Base-by-base conservation (phyloP, 1,140 invertebrate genomes). In the Diabrotica virgifera region DNA sequence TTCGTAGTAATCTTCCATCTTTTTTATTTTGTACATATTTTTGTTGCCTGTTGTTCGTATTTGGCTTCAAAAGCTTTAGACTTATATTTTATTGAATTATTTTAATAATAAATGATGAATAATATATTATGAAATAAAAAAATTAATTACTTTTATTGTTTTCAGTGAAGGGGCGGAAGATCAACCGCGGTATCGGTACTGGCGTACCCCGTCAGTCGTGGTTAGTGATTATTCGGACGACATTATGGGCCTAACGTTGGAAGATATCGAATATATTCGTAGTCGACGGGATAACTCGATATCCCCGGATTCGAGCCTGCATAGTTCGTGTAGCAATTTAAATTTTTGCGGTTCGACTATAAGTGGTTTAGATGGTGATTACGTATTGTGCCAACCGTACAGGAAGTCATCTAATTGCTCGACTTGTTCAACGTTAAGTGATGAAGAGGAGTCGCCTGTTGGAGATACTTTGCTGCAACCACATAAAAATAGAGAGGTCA, bases 151-250 rank as follows among this genome's bases (percentile, higher is more conserved):
- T 24, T 24, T 4, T 24, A n/a, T 24, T 24, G 8, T 46, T 46
- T 46, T 80, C 6, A 82, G 76, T n/a, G 82, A 79, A 58, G 77
- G 76, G 35, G 78, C 78, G 5, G 82, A 79, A 38, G 71, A 71
- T 46, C 75, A 76, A 0, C 63, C 72, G 12, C 65, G 72, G 5
- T 78, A 76, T 63, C 81, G 89, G 0, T 89, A 85, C 70, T 89
- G 89, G 74, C 77, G 90, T 37, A 92, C 90, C 0, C 90, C 91
- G 0, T 91, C 89, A 13, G 90, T 93, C 12, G 90, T 93, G 5
- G 89, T 93, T 2, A 92, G 90, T 70, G 91, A 93, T 76, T 91
- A 92, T 73, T 91, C 89, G 0, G 90, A 92, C 73, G 90, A 90
- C 67, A 81, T 86, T 13, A 82, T 83, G 82, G 85, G 40, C 6